Base-by-base conservation (phyloP, 2,888 invertebrate genomes). In the Cataglyphis rosenhaueri region DNA sequence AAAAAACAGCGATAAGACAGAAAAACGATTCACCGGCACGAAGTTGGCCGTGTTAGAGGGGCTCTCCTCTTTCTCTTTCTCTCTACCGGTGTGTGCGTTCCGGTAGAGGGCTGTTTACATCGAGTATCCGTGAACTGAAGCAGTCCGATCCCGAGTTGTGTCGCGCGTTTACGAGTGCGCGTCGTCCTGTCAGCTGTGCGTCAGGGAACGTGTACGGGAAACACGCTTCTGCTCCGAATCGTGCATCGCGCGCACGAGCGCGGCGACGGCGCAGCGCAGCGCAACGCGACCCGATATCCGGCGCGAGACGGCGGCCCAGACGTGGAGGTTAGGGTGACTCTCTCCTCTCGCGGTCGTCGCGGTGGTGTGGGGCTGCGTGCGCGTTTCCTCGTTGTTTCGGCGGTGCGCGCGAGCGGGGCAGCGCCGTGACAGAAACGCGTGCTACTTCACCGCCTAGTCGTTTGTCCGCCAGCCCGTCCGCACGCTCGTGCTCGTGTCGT, bases 361-460 rank as follows among this genome's bases (percentile, higher is more conserved):
- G 87, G 41, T 32, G 82, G 74, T 65, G 61, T 64, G 83, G 75
- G 70, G 76, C 86, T 89, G 89, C 86, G 86, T 87, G 90, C 90
- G 88, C 89, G 70, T 73, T 85, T 85, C 89, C 84, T 83, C 82
- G 84, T n/a, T 66, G 48, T 64, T 18, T n/a, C 65, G 81, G 68
- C 64, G 81, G 68, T 57, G 68, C 83, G 84, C 78, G 88, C 21
- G 65, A 62, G 66, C 74, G 83, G 85, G 86, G 84, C 48, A 48
- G 89, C 87, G 89, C 87, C 86, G 86, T 86, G 87, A 90, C 90
- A 85, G 89, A 89, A 89, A 90, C 89, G 89, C 85, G 87, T 87
- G 89, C 82, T 29, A 87, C 82, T 55, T 59, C 84, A 84, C 85
- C 85, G 84, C 79, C 90, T 85, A 90, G 90, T 87, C 73, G 88